Evolutionary conservation across 2,797 vertebrate species (phyloP), one percentile per base, ranked within the genome.

Genomic region (Cossypha caffra): DNA sequence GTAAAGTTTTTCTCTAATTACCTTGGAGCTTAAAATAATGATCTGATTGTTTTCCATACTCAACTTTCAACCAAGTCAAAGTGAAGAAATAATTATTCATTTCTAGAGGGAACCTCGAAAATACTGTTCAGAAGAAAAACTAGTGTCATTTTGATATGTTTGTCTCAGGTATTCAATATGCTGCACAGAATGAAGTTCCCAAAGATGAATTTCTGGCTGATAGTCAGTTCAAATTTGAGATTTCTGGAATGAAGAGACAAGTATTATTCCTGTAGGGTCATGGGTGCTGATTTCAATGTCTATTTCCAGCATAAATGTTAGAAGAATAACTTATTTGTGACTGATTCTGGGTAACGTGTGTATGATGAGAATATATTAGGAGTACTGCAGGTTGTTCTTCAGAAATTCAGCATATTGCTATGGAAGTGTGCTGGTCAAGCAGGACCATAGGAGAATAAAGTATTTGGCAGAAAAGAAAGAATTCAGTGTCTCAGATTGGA

Each of bases 391-490:
- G 12, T 9, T 48, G 11, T 8, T 64, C 18, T 61, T n/a, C 38
- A 93, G 57, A 74, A 92, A 52, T 54, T 43, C 31, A 48, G 1
- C 19, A 40, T 10, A 29, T 45, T 20, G 7, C 9, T 64, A 4
- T 42, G 15, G 16, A 82, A 89, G 4, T 55, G 16, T 76, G 7
- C 3, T 2, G 8, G 2, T 3, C 1, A 1, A 74, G 5, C 7
- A 73, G 6, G 3, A 33, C 1, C 3, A 21, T 16, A 21, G 43
- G 0, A 51, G 4, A 62, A 48, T 12, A 43, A 90, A 78, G 1
- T 11, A 40, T 82, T 6, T 68, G 25, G 5, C 21, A 67, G 48
- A 40, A 68, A 37, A 15, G 7, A 64, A 72, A 12, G 16, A 5
- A 58, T 18, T 38, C 48, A 2, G 21, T 55, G 21, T 35, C 38